A percentile compares a stretch with the other conserved stretches of the same genome.
These are phyloP conservation scores for Rhinopomastus cyanomelas DNA, from an alignment of 2,113 vertebrate genomes.

Conservation along the genomic window DNA sequence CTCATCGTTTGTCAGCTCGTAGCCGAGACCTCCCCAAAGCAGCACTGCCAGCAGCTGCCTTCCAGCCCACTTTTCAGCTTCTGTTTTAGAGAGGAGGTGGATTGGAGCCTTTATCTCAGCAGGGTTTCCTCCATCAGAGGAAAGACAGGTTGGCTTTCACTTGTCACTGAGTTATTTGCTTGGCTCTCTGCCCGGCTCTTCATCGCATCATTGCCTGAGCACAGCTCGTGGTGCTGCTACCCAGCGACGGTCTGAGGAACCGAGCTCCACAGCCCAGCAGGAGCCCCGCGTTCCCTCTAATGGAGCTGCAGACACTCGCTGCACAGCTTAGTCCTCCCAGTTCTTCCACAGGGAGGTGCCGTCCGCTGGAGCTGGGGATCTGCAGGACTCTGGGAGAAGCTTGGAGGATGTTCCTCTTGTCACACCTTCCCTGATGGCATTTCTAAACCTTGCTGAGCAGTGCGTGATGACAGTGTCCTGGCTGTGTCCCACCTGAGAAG, in stretches of 20 bases:
- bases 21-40: neutral
- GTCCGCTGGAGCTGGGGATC: fast-evolving
- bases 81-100: neutral
- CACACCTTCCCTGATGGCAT: too few species aligned
- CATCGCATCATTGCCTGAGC: neutral
- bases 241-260: neutral
- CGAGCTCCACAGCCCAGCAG: neutral
- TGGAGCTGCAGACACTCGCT: neutral
- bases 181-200: neutral
- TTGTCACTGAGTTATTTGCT: neutral
- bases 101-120: neutral
- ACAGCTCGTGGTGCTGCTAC: neutral
- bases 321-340: neutral
- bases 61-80: neutral
- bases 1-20: neutral
- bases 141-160: neutral
- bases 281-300: neutral
- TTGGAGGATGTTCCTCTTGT: too few species aligned
- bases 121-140: neutral
- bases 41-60: neutral
- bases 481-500: neutral
- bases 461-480: fast-evolving
- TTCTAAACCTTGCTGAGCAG: neutral
- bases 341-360: neutral
- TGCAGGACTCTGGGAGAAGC: fast-evolving